phyloP scores from a whole-genome alignment of 2,888 invertebrate genomes.

The Zaprionus bogoriensis region DNA sequence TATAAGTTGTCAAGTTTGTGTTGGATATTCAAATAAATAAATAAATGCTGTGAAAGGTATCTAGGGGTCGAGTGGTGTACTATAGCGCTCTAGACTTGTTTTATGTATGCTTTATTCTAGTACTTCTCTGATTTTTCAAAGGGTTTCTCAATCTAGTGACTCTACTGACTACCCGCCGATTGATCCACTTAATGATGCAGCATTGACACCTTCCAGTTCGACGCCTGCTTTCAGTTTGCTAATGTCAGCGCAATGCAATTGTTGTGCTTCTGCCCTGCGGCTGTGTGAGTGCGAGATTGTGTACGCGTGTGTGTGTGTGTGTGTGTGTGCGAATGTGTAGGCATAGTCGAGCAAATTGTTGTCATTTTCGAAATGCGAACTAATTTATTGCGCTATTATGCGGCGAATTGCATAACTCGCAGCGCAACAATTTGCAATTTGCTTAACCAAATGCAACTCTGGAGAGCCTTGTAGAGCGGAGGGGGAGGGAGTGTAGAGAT shows the following conservation, averaged over 20 bases:
- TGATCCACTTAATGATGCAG: conserved; percentile 26
- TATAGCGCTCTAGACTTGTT: too few relatives aligned
- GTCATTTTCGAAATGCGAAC: conserved; percentile 75
- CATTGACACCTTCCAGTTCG: conserved; percentile 51
- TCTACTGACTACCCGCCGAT: not conserved
- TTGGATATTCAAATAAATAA: too few relatives aligned
- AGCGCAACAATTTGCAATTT: conserved; percentile 72
- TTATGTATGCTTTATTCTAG: too few relatives aligned
- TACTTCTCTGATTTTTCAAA: too few relatives aligned
- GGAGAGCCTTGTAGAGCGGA: conserved; percentile 11
- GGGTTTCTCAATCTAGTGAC: too few relatives aligned
- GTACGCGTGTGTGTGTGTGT: conserved; percentile 14
- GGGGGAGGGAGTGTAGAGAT: not conserved
- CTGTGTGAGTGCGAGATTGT: conserved; percentile 11
- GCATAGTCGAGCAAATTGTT: conserved; percentile 65
- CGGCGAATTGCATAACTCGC: conserved; percentile 70
- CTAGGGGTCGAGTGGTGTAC: too few relatives aligned
- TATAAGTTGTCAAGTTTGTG: too few relatives aligned
- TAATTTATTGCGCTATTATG: conserved; percentile 76
- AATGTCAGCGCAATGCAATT: conserved; percentile 38
- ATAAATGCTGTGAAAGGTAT: too few relatives aligned
- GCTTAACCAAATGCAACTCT: conserved; percentile 33
- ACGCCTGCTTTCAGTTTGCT: conserved; percentile 34
- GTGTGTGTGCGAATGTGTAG: conserved; percentile 28
- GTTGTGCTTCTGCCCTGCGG: conserved; percentile 32